Base-by-base conservation (phyloP, 2,797 vertebrate species). In the Tapera naevia region DNA sequence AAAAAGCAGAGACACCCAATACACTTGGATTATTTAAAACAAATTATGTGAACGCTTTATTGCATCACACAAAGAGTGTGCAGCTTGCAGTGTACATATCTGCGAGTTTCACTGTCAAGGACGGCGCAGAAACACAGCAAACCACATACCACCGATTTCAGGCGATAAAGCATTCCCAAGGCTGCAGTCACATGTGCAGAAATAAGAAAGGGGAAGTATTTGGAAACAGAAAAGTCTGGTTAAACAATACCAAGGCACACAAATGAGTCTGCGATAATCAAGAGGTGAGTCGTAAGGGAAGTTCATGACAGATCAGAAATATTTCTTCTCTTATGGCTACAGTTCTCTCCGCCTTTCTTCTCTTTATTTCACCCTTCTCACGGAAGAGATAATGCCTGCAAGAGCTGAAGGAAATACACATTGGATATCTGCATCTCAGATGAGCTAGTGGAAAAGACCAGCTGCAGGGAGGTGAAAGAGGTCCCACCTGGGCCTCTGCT, bases 181-280 rank as follows among this genome's bases (percentile, higher is more conserved):
- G 32, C 88, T 84, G 64, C 54, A 79, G 89, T 86, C 92, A 88
- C 66, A 37, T 28, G 75, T 25, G 39, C 70, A 89, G 48, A 96
- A 88, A 73, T 60, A 84, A 84, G 70, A 93, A 97, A 86, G 71
- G 39, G 70, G 80, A 95, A 94, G 89, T 79, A 48, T 65, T 19
- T 79, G 32, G 56, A 93, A 81, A 21, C 48, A 88, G 45, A 94
- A 91, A 78, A 72, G 0, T 28, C 70, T 76, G n/a, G 41, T 76
- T 73, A 91, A 95, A 88, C 84, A 86, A 51, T 28, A 60, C n/a
- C 11, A 54, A 86, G 33, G 48, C 45, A 46, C 25, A 72, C 25
- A 61, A 48, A 37, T 5, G 4, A 79, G 25, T 13, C 51, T 78
- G 54, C 35, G 86, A 67, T n/a, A 57, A 62, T 32, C n/a, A 66